Percentiles rank a stretch among this genome's conserved stretches.
These are phyloP conservation scores for Eumaeus atala DNA, from an alignment of 1,140 invertebrate genomes.

Conservation along the genomic window DNA sequence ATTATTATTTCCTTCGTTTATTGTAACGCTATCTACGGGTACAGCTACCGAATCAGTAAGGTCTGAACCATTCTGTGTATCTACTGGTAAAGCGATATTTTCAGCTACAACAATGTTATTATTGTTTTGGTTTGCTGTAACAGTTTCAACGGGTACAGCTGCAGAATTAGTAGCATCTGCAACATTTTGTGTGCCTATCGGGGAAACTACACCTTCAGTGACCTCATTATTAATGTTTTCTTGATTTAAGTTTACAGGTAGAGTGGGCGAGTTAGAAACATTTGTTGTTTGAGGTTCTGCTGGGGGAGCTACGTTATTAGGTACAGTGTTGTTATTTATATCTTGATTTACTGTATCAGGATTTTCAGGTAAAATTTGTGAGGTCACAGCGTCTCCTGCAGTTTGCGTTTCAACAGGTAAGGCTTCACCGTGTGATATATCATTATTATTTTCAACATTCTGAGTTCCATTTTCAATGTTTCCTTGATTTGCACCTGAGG, in stretches of 20 bases:
- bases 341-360: not conserved
- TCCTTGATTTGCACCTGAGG: not conserved
- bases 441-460: too few species aligned
- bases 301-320: not conserved
- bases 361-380: not conserved
- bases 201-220: too few species aligned
- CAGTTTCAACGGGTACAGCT: not conserved
- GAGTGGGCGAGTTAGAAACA: too few species aligned
- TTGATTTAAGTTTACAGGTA: too few species aligned
- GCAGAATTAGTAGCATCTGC: too few species aligned
- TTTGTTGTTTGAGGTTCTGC: not conserved
- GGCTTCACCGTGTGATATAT: too few species aligned
- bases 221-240: too few species aligned
- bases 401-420: not conserved
- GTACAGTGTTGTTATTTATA: not conserved
- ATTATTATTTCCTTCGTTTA: not conserved
- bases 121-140: not conserved
- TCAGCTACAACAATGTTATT: not conserved
- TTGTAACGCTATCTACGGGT: not conserved
- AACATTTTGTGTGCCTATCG: too few species aligned
- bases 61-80: not conserved
- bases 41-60: not conserved
- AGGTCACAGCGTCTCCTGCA: not conserved
- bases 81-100: not conserved
- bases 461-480: not conserved